Conservation (phyloP, 2,113 vertebrate genomes). For the Brachyistius frenatus region DNA sequence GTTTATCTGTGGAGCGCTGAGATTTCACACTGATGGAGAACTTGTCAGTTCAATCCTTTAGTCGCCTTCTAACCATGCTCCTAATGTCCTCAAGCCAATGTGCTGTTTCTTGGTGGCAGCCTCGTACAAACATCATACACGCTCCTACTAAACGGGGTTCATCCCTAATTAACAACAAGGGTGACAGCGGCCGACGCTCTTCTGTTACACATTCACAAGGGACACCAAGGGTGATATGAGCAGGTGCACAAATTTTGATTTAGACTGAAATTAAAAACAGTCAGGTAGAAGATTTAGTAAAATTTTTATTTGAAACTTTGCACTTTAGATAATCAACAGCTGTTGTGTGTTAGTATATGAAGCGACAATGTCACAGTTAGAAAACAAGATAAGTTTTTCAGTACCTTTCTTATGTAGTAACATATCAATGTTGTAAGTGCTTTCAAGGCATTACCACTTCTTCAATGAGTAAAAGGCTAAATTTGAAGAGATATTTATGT, state of each 20-base stretch:
- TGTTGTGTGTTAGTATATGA: not conserved
- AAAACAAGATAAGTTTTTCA: not conserved
- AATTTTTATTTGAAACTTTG: not conserved
- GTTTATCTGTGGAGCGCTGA: conserved; percentile 69
- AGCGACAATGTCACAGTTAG: not conserved
- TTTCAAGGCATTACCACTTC: not conserved
- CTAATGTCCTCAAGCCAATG: conserved; percentile 56
- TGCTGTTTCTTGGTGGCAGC: conserved; percentile 40
- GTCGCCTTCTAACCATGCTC: conserved; percentile 52
- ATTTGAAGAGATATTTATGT: no score
- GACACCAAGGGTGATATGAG: not conserved
- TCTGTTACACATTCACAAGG: conserved; percentile 54
- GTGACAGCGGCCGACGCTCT: conserved; percentile 35
- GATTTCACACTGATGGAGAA: conserved; percentile 73
- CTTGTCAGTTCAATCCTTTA: conserved; percentile 60
- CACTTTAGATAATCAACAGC: not conserved
- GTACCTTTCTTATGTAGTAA: not conserved
- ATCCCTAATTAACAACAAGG: conserved; percentile 60
- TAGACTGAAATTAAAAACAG: not conserved
- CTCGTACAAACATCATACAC: conserved; percentile 60
- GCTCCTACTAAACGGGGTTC: conserved; percentile 46
- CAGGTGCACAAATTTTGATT: not conserved
- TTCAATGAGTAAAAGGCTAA: no score
- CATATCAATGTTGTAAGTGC: not conserved
- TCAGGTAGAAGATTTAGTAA: not conserved